phyloP scores from a whole-genome alignment of 2,113 vertebrate genomes.

The Podarcis raffonei region DNA sequence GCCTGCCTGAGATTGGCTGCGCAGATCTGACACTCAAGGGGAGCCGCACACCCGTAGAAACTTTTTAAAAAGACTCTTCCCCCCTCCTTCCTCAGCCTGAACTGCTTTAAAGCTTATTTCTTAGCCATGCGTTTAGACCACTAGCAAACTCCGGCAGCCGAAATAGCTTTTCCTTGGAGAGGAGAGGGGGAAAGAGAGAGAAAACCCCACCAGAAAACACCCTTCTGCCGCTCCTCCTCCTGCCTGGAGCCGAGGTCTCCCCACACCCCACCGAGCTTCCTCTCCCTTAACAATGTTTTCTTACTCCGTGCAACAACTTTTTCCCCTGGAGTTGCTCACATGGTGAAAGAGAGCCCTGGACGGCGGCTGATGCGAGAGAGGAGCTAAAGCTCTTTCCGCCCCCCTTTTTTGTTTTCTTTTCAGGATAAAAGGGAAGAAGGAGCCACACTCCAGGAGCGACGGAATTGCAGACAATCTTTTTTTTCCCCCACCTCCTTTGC shows the following conservation, averaged over 20 bases:
- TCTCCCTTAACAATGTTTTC: conserved; percentile 56
- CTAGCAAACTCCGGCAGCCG: conserved; percentile 48
- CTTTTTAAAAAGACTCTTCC: conserved; percentile 77
- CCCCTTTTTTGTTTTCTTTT: too few relatives aligned
- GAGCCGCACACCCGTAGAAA: conserved; percentile 59
- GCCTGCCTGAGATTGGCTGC: conserved; percentile 85
- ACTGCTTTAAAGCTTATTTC: conserved; percentile 40
- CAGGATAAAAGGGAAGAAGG: conserved; percentile 9
- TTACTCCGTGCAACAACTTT: conserved; percentile 47
- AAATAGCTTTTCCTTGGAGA: conserved; percentile 65
- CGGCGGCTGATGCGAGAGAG: conserved; percentile 26
- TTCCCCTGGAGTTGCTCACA: conserved; percentile 48
- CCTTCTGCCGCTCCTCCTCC: conserved; percentile 59
- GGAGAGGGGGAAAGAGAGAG: neutral
- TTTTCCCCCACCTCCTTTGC: neutral
- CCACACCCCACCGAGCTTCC: conserved; percentile 34
- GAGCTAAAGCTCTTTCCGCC: neutral
- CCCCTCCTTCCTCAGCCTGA: conserved; percentile 38
- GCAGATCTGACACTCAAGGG: conserved; percentile 71
- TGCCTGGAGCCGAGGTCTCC: conserved; percentile 46
- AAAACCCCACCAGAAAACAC: conserved; percentile 40
- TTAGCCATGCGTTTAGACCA: conserved; percentile 2
- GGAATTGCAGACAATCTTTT: neutral
- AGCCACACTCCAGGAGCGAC: neutral
- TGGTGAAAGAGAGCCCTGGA: conserved; percentile 7